Evolutionary conservation across 1,140 invertebrate genomes (phyloP).

Genomic region (Rhysida immarginata): DNA sequence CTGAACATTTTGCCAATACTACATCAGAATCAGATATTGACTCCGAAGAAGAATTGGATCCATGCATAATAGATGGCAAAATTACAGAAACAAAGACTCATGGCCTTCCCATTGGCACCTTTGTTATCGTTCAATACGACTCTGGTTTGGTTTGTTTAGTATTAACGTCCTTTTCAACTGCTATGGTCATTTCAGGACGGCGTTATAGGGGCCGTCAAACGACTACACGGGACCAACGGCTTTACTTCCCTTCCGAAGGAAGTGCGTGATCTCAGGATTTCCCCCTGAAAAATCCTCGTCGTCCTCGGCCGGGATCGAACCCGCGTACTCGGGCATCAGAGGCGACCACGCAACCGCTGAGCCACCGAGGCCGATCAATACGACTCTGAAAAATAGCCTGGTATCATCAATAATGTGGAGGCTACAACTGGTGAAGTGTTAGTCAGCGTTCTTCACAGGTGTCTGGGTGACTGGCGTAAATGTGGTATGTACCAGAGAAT

Average conservation of each 20-base stretch:
- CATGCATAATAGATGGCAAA: neutral
- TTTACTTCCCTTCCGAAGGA: too few relatives aligned
- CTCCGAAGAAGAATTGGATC: neutral
- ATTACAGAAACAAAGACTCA: neutral
- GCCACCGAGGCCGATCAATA: neutral
- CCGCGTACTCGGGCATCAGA: too few relatives aligned
- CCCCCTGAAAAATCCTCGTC: too few relatives aligned
- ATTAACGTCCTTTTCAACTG: too few relatives aligned
- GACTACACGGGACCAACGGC: too few relatives aligned
- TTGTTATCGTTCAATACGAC: neutral
- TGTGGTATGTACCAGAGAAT: neutral
- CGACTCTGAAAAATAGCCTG: neutral
- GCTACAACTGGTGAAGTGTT: neutral
- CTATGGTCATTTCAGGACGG: too few relatives aligned
- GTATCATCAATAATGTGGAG: neutral
- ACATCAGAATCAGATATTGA: neutral
- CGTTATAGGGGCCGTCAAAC: too few relatives aligned
- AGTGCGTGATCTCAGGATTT: too few relatives aligned
- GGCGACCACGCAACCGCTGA: too few relatives aligned
- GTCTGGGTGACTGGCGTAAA: neutral
- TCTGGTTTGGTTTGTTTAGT: too few relatives aligned
- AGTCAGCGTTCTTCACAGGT: neutral
- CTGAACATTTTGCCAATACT: neutral
- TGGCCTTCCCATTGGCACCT: neutral
- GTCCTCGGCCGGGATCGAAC: too few relatives aligned